Evolutionary conservation across 2,113 vertebrate genomes (phyloP).

Genomic region (Paramisgurnus dabryanus): DNA sequence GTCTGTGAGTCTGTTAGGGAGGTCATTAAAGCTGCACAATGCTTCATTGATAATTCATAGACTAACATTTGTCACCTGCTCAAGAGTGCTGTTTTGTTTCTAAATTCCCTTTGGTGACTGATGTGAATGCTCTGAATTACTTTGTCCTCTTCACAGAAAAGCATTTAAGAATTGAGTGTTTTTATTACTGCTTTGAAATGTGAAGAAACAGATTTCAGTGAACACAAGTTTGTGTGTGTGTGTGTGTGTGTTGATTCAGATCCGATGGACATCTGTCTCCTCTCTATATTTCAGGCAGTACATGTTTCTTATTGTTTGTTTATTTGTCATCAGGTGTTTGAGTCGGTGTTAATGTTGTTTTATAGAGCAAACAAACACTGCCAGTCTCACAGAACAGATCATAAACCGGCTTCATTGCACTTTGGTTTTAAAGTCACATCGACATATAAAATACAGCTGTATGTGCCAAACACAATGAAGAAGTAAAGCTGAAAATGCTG

Average conservation of each 20-base stretch:
- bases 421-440: too few species aligned
- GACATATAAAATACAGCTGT: slow-evolving; percentile 53
- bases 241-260: too few species aligned
- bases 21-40: slow-evolving; percentile 60
- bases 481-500: too few species aligned
- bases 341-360: slow-evolving; percentile 59
- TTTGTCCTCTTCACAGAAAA: slow-evolving; percentile 7
- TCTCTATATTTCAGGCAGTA: slow-evolving; percentile 70
- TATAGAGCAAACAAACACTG: slow-evolving; percentile 65
- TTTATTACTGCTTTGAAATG: background rate
- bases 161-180: background rate
- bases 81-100: slow-evolving; percentile 41
- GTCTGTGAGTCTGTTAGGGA: slow-evolving; percentile 34
- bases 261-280: slow-evolving; percentile 51
- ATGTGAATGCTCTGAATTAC: too few species aligned
- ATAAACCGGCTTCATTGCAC: slow-evolving; percentile 55
- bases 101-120: background rate
- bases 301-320: slow-evolving; percentile 58
- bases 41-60: slow-evolving; percentile 55
- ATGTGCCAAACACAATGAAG: slow-evolving; percentile 7
- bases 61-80: slow-evolving; percentile 45
- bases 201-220: too few species aligned
- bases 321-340: slow-evolving; percentile 65
- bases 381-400: slow-evolving; percentile 51
- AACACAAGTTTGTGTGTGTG: too few species aligned